These are phyloP conservation scores for Erithacus rubecula DNA, from an alignment of 2,797 vertebrate genomes.

Conservation along the genomic window DNA sequence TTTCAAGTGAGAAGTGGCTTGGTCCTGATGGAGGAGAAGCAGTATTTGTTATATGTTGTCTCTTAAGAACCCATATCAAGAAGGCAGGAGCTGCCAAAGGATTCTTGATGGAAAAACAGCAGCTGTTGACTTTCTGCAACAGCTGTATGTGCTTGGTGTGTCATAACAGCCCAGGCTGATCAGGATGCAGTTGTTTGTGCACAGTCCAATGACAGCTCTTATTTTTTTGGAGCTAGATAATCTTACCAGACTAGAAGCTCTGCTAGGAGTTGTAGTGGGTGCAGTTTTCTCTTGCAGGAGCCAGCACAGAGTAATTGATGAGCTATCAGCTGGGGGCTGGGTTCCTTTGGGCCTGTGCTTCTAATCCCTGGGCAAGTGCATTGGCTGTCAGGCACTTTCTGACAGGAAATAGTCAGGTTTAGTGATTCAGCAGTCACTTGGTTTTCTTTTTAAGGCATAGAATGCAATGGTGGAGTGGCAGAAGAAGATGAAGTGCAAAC, in stretches of 20 bases:
- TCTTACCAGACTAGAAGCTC: neutral
- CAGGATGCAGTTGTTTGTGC: neutral
- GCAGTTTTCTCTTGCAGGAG: neutral
- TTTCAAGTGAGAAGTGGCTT: no score
- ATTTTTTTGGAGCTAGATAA: neutral
- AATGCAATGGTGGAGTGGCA: conserved; percentile 89
- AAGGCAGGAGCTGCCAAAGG: no score
- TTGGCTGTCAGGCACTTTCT: neutral
- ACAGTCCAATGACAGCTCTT: neutral
- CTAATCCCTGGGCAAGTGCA: neutral
- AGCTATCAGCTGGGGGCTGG: fast-evolving
- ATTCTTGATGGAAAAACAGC: neutral
- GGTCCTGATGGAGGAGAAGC: no score
- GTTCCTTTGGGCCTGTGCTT: neutral
- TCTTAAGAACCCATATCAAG: no score
- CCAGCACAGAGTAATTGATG: neutral
- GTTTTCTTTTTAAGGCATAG: conserved; percentile 70
- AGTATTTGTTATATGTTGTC: no score
- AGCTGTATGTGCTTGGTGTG: neutral
- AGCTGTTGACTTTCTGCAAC: neutral
- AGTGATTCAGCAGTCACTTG: neutral
- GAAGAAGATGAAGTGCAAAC: conserved; percentile 81
- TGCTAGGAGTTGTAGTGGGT: neutral
- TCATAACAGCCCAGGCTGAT: neutral
- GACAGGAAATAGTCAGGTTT: neutral